Conservation (phyloP, 2,797 vertebrate species). For the Liasis olivaceus region DNA sequence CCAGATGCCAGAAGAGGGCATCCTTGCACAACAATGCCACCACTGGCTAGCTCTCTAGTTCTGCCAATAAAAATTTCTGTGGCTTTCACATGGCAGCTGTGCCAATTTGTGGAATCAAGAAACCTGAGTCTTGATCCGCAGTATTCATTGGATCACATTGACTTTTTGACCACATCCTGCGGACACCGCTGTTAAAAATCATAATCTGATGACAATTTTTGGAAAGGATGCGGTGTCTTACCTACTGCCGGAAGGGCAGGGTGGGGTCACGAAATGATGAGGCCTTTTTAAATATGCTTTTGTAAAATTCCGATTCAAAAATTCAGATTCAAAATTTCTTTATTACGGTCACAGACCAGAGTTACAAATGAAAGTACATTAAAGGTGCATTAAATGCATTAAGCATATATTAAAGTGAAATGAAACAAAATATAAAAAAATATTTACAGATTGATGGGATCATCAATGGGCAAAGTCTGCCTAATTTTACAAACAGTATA, state of each 20-base stretch:
- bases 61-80: not conserved
- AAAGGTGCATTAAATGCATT: too few relatives aligned
- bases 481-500: too few relatives aligned
- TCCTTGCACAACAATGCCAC: not conserved
- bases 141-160: not conserved
- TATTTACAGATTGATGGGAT: too few relatives aligned
- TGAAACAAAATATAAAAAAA: too few relatives aligned
- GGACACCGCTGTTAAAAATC: not conserved
- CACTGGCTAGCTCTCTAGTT: not conserved
- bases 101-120: not conserved
- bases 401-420: too few relatives aligned
- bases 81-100: not conserved
- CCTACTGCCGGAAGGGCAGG: not conserved
- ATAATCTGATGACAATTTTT: not conserved
- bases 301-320: too few relatives aligned
- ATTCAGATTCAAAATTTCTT: too few relatives aligned
- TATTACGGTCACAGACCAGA: too few relatives aligned
- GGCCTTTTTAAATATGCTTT: not conserved
- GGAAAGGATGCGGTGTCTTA: not conserved
- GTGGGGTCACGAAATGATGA: not conserved
- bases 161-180: not conserved
- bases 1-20: constrained; percentile 11
- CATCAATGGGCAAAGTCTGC: too few relatives aligned
- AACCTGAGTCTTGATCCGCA: not conserved
- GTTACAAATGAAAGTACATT: too few relatives aligned